A percentile compares a stretch with the other conserved stretches of the same genome.
Evolutionary conservation across 2,888 invertebrate genomes (phyloP).

Genomic region (Xestia c-nigrum): DNA sequence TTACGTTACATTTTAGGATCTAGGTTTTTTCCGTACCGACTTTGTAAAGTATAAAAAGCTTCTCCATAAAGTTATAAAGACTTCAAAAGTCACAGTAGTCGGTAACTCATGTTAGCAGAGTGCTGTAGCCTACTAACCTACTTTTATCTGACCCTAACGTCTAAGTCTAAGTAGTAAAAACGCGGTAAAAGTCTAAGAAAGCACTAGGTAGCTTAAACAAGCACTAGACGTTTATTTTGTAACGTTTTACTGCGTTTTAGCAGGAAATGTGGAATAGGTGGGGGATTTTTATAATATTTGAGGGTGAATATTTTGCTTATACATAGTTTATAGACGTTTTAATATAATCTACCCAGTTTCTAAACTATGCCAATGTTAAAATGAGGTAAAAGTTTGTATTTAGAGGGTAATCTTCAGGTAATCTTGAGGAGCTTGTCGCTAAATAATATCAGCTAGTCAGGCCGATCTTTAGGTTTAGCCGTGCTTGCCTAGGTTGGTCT

Average conservation of each 20-base stretch:
- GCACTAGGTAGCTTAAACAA: neutral
- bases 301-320: neutral
- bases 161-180: neutral
- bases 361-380: neutral
- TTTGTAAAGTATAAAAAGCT: neutral
- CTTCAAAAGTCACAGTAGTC: too few species aligned
- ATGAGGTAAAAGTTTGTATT: too few species aligned
- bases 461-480: too few species aligned
- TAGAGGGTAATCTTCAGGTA: too few species aligned
- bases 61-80: neutral
- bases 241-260: neutral
- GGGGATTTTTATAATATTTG: neutral
- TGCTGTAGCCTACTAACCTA: constrained; percentile 35
- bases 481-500: too few species aligned
- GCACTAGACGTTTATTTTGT: neutral
- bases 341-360: neutral
- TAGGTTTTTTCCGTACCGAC: neutral
- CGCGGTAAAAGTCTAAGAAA: constrained; percentile 9
- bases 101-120: neutral
- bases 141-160: constrained; percentile 8
- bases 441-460: too few species aligned
- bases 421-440: too few species aligned
- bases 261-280: neutral
- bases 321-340: neutral
- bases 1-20: neutral